phyloP scores from a whole-genome alignment of 2,113 vertebrate species.

The Lamprotornis superbus region DNA sequence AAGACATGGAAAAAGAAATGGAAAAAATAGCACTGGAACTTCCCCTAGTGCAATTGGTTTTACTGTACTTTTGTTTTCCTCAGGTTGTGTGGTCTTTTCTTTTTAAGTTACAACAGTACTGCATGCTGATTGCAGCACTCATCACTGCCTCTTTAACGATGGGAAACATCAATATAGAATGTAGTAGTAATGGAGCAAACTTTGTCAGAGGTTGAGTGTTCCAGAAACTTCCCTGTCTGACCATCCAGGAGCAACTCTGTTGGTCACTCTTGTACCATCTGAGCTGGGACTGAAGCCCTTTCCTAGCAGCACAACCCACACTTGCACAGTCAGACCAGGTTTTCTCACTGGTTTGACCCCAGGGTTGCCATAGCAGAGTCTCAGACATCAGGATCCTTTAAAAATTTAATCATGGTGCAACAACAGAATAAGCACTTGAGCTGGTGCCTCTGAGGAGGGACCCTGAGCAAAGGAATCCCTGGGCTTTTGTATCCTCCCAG shows the following conservation, averaged over 20 bases:
- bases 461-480: background rate
- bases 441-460: background rate
- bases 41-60: background rate
- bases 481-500: background rate
- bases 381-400: background rate
- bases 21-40: background rate
- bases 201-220: background rate
- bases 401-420: background rate
- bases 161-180: background rate
- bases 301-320: background rate
- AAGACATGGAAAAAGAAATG: background rate
- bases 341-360: background rate
- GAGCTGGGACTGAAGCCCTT: background rate
- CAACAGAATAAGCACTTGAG: background rate
- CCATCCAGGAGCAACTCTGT: background rate
- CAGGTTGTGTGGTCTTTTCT: background rate
- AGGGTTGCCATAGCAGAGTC: background rate
- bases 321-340: background rate
- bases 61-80: background rate
- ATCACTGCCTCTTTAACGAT: background rate
- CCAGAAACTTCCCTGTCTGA: background rate
- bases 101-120: background rate
- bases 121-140: background rate
- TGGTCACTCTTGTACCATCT: fast-evolving
- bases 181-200: background rate